Base-by-base conservation (phyloP, 2,797 vertebrate species). In the Danio kyathit region DNA sequence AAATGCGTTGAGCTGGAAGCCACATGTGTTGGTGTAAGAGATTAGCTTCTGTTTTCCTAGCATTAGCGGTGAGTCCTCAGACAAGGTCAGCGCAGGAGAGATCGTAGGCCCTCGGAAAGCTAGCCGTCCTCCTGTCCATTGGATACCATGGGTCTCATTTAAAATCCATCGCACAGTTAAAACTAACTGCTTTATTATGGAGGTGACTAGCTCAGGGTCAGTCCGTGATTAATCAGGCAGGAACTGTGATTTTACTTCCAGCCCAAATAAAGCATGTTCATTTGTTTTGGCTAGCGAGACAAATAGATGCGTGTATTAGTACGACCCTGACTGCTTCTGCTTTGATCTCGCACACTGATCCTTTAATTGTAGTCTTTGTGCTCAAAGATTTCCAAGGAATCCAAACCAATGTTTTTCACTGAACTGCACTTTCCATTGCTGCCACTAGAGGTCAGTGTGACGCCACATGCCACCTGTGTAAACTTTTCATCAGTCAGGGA, bases 31-130 rank as follows among this genome's bases (percentile, higher is more conserved):
- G 54, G 66, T 80, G 73, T 80, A 80, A 70, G 66, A 80, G 80
- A 84, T 84, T 76, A 86, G 76, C 80, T 76, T 82, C 70, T 86
- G 85, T 86, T 86, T 86, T 84, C n/a, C 59, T 84, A 86, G 66
- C 76, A 77, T 84, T 80, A 84, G 80, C 17, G 76, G 75, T 51
- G 66, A 82, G 76, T 69, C 59, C 46, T 66, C 59, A 56, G 79
- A 65, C 74, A 75, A 76, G 61, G 74, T 73, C 84, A 70, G 49
- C 40, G 59, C 46, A 29, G 14, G 57, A 75, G 57, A 75, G 59
- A 77, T 85, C 9, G 41, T 38, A 74, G 52, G 51, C 51, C 51
- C 52, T 63, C 73, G 73, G 74, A 69, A 82, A 82, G 57, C 73
- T 60, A 12, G 59, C 1, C 11, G 67, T 41, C 21, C 69, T 81